These are phyloP conservation scores for Yponomeuta cagnagella DNA, from an alignment of 2,888 invertebrate genomes.

Conservation along the genomic window DNA sequence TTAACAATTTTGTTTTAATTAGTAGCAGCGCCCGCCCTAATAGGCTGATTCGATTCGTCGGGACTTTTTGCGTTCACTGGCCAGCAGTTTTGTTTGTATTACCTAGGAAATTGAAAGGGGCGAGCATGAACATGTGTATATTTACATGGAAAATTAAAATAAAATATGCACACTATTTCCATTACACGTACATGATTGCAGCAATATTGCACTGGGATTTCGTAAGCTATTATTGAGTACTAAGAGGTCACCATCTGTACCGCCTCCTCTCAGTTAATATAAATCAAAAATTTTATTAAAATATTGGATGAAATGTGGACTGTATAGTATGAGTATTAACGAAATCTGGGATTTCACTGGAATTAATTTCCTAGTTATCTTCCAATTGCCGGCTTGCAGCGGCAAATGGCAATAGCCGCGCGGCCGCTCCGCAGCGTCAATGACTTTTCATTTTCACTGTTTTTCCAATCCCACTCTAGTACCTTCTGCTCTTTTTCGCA, in stretches of 20 bases:
- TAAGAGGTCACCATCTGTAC: neutral
- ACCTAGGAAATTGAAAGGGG: conserved; percentile 4
- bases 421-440: conserved; percentile 23
- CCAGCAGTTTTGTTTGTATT: conserved; percentile 6
- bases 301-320: neutral
- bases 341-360: neutral
- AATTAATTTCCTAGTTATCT: conserved; percentile 10
- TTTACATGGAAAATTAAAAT: neutral
- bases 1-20: conserved; percentile 75
- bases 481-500: conserved; percentile 10
- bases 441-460: conserved; percentile 44
- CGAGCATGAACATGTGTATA: neutral
- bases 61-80: conserved; percentile 34
- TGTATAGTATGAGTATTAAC: neutral
- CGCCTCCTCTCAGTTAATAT: neutral
- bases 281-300: neutral
- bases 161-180: neutral
- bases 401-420: neutral
- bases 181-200: neutral
- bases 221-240: no score
- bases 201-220: neutral
- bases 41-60: conserved; percentile 57
- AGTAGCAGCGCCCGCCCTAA: conserved; percentile 60
- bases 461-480: conserved; percentile 30
- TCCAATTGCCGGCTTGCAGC: neutral